These are phyloP conservation scores for Drosophila lini DNA, from an alignment of 1,140 invertebrate genomes.

Conservation along the genomic window DNA sequence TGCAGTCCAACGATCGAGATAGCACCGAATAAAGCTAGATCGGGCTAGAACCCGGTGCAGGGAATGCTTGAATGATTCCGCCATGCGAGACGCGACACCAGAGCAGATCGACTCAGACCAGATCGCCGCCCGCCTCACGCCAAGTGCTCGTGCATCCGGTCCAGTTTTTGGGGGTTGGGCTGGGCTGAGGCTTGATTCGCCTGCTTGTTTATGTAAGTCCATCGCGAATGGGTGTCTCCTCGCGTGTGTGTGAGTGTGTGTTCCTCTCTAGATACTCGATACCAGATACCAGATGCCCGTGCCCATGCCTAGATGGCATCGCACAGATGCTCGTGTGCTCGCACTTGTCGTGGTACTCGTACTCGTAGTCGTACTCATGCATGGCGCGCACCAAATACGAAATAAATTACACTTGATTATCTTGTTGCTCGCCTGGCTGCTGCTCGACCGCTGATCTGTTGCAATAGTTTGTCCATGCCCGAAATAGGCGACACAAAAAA, in stretches of 20 bases:
- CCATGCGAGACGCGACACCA: slow-evolving; percentile 46
- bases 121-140: slow-evolving; percentile 46
- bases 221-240: slow-evolving; percentile 17
- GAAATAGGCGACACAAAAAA: slow-evolving; percentile 55
- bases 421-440: slow-evolving; percentile 71
- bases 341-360: slow-evolving; percentile 36
- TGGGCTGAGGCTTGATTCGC: slow-evolving; percentile 51
- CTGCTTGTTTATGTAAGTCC: slow-evolving; percentile 44
- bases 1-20: slow-evolving; percentile 47
- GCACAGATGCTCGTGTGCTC: slow-evolving; percentile 41
- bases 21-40: slow-evolving; percentile 56
- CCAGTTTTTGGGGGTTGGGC: slow-evolving; percentile 50
- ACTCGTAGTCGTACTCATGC: slow-evolving; percentile 67
- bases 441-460: slow-evolving; percentile 49
- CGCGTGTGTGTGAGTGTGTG: slow-evolving; percentile 5
- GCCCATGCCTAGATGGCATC: slow-evolving; percentile 42
- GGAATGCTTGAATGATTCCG: slow-evolving; percentile 71
- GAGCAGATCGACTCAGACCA: slow-evolving; percentile 46
- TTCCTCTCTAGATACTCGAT: slow-evolving; percentile 31
- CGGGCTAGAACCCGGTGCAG: slow-evolving; percentile 21
- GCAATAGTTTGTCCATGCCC: slow-evolving; percentile 60
- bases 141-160: slow-evolving; percentile 70
- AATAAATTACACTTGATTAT: slow-evolving; percentile 84
- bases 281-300: slow-evolving; percentile 48
- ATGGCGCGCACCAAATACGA: slow-evolving; percentile 80